Base-by-base conservation (phyloP, 92 coral and sea anemone genomes). In the Phenganax subtilis region DNA sequence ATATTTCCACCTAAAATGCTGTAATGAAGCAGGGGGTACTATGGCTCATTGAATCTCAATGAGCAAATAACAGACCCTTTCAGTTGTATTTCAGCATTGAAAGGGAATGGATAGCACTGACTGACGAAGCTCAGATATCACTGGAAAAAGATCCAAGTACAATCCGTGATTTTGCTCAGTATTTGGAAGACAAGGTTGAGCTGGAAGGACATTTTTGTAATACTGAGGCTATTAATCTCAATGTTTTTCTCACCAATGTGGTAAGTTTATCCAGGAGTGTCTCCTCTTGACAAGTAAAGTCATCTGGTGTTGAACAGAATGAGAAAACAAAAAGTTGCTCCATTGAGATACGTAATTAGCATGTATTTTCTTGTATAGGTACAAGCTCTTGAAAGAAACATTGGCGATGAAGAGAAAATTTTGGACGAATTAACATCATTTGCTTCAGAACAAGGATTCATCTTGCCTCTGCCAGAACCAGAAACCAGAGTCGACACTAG, bases 241-340 rank as follows among this genome's bases (percentile, higher is more conserved):
- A 79, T 79, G 83, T 79, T 44, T 79, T 79, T 54, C 74, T 79
- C 9, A 79, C 51, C 57, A 79, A 79, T 65, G 83, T 79, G 83
- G 83, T 79, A 79, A 15, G 83, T 79, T 17, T 30, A 16, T 10
- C 25, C 25, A 3, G 29, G 76, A 15, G 51, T 20, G 51, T 20
- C 25, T 20, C 25, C 25, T 20, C 25, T 20, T 20, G 25, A 20
- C 25, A 20, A 20, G 25, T 37, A 37, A 37, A 37, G 47, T 37
- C 47, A 37, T 37, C 47, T 37, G 47, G 47, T 37, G 5, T 37
- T 37, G 47, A 37, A 37, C 47, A 37, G 47, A 0, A 37, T 5
- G 0, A 5, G 47, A 5, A 37, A 37, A 37, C 47, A 37, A 37
- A 37, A 37, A 37, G 2, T 37, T 37, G 47, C 5, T 37, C 5